These are phyloP conservation scores for Platycheirus albimanus DNA, from an alignment of 2,888 invertebrate genomes.

Conservation along the genomic window DNA sequence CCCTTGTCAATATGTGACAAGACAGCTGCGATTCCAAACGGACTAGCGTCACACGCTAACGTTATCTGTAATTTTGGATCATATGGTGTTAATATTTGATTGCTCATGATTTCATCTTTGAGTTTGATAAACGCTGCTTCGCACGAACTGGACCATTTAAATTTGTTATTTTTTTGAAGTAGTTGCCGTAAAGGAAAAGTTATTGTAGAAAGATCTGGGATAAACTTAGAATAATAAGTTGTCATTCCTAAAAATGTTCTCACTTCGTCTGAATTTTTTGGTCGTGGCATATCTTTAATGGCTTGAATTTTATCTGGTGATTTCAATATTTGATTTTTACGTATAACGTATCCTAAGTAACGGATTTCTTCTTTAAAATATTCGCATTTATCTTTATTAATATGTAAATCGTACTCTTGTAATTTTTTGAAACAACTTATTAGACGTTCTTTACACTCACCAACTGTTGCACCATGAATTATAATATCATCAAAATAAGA, in stretches of 20 bases:
- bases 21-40: not conserved
- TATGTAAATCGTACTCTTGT: not conserved
- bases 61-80: slow-evolving; percentile 3
- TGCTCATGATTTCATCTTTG: slow-evolving; percentile 3
- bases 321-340: not conserved
- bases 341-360: not conserved
- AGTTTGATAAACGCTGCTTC: slow-evolving; percentile 15
- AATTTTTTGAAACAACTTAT: not conserved
- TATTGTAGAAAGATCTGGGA: slow-evolving; percentile 3
- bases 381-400: not conserved
- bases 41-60: slow-evolving; percentile 22
- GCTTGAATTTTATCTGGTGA: not conserved
- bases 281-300: not conserved
- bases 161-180: slow-evolving; percentile 1
- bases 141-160: slow-evolving; percentile 13
- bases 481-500: slow-evolving; percentile 9
- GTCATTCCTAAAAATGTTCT: slow-evolving; percentile 8
- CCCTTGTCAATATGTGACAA: not conserved
- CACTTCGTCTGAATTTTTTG: not conserved
- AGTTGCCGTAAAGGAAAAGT: slow-evolving; percentile 6
- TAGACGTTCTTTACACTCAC: not conserved
- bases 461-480: not conserved
- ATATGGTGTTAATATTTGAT: slow-evolving; percentile 20
- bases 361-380: not conserved
- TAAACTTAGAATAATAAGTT: not conserved